These are phyloP conservation scores for Zoroaster sp. DNA, from an alignment of 53 echinoderm and acorn worm species.

Conservation along the genomic window DNA sequence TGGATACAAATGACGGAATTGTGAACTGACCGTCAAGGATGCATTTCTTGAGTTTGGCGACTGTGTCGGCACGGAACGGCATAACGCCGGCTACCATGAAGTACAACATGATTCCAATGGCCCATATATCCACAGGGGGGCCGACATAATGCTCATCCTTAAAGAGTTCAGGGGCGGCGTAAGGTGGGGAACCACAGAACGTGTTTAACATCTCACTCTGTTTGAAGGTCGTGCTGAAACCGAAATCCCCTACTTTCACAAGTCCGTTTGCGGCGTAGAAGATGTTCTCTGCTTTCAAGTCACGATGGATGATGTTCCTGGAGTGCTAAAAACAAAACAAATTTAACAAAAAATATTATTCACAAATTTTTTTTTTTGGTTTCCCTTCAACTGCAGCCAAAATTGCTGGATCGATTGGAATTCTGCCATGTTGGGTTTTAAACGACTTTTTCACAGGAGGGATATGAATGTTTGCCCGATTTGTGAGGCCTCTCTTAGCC, in stretches of 20 bases:
- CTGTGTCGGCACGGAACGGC: conserved; percentile 98
- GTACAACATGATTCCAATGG: conserved; percentile 93
- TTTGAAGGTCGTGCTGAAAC: conserved; percentile 92
- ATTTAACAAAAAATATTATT: too few relatives aligned
- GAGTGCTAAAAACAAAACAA: conserved; percentile 70
- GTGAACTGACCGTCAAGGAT: conserved; percentile 93
- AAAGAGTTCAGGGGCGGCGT: conserved; percentile 98
- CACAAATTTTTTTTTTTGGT: too few relatives aligned
- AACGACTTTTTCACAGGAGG: too few relatives aligned
- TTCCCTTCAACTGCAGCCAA: too few relatives aligned
- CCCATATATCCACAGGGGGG: conserved; percentile 95
- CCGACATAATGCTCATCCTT: conserved; percentile 97
- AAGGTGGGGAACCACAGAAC: conserved; percentile 97
- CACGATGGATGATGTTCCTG: conserved; percentile 92
- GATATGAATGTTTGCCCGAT: too few relatives aligned
- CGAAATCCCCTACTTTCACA: conserved; percentile 99
- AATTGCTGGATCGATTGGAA: too few relatives aligned
- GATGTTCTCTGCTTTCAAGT: conserved; percentile 96
- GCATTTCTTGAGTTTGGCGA: conserved; percentile 98
- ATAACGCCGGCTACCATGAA: conserved; percentile 98
- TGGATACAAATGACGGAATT: conserved; percentile 84
- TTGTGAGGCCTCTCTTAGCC: too few relatives aligned
- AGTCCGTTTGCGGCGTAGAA: conserved; percentile 96
- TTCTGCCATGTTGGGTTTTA: too few relatives aligned
- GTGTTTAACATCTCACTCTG: conserved; percentile 90